These are phyloP conservation scores for Formicarius rufipectus DNA, from an alignment of 2,113 vertebrate genomes.

Conservation along the genomic window DNA sequence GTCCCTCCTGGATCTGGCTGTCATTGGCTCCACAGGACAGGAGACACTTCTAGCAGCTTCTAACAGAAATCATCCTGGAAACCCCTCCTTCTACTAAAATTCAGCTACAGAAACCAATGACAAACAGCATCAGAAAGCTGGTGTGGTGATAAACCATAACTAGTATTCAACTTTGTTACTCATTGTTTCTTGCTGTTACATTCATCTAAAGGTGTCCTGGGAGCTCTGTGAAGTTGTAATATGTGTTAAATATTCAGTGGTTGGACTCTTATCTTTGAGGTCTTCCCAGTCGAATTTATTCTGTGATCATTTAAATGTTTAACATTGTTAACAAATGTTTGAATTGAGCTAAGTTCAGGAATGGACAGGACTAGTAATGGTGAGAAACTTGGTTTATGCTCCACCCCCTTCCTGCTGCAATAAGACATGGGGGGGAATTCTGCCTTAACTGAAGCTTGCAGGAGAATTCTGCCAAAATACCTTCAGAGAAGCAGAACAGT, in stretches of 20 bases:
- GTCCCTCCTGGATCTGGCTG: too few species aligned
- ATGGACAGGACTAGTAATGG: background rate
- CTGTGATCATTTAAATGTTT: background rate
- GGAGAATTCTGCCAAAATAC: background rate
- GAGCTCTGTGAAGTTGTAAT: background rate
- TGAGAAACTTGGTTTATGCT: background rate
- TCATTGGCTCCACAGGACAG: too few species aligned
- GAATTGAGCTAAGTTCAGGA: background rate
- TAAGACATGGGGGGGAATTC: background rate
- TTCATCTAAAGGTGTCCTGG: background rate
- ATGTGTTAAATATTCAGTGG: background rate
- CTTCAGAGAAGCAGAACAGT: background rate
- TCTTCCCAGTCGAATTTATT: background rate
- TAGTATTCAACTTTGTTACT: background rate
- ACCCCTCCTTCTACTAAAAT: too few species aligned
- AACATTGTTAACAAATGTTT: background rate
- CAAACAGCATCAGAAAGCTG: background rate
- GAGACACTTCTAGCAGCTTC: too few species aligned
- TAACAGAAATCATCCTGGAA: too few species aligned
- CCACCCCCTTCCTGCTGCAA: background rate
- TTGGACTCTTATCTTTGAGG: background rate
- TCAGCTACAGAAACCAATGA: too few species aligned
- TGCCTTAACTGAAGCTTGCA: background rate
- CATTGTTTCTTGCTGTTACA: background rate
- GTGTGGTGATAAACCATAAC: fast-evolving